A percentile compares a stretch with the other conserved stretches of the same genome.
Conservation (phyloP, 2,888 invertebrate genomes). For the Acrobeloides nanus region DNA sequence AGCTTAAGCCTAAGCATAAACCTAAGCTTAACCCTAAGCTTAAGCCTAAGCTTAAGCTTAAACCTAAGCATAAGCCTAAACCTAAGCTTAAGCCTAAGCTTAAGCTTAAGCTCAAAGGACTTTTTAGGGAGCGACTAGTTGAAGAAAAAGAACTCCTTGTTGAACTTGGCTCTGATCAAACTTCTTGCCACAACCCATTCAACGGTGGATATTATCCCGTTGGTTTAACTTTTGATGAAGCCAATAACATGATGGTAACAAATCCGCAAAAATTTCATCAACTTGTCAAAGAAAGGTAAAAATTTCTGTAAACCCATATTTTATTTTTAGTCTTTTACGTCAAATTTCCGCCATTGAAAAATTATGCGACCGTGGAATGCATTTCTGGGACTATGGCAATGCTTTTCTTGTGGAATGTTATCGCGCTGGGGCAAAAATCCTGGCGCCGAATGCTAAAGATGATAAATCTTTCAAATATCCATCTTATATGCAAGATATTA, state of each 20-base stretch:
- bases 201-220: constrained; percentile 63
- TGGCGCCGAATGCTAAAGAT: constrained; percentile 53
- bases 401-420: constrained; percentile 63
- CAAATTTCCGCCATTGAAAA: constrained; percentile 62
- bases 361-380: constrained; percentile 59
- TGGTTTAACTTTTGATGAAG: constrained; percentile 57
- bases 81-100: too few species aligned
- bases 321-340: constrained; percentile 57
- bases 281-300: constrained; percentile 60
- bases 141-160: constrained; percentile 60
- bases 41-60: too few species aligned
- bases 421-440: constrained; percentile 60
- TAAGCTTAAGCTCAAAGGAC: too few species aligned
- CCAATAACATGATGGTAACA: constrained; percentile 58
- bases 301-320: not conserved
- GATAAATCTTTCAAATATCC: constrained; percentile 61
- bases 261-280: constrained; percentile 59
- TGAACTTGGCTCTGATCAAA: constrained; percentile 64
- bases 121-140: constrained; percentile 59
- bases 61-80: too few species aligned
- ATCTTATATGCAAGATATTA: constrained; percentile 64
- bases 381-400: constrained; percentile 65
- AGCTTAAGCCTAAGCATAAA: too few species aligned
- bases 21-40: too few species aligned
- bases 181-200: constrained; percentile 63